Evolutionary conservation across 2,797 vertebrate genomes (phyloP).

Genomic region (Cynodonichthys magdalenae): DNA sequence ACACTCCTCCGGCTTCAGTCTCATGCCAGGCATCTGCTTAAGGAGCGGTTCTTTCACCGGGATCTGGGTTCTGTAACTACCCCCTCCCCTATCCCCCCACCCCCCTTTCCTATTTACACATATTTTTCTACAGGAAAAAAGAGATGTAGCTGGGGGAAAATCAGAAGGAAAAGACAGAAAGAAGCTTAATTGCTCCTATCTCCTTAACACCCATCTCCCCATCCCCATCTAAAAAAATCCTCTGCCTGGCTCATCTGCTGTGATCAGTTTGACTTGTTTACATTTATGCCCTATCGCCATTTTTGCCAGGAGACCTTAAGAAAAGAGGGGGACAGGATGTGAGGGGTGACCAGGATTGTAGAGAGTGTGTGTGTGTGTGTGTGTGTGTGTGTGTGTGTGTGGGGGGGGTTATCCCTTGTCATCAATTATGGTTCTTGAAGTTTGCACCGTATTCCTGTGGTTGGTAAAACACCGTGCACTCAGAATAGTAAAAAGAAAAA

Average conservation of each 20-base stretch:
- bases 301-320: constrained; percentile 50
- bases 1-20: constrained; percentile 67
- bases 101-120: background rate
- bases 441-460: constrained; percentile 40
- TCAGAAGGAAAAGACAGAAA: constrained; percentile 44
- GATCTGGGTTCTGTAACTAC: constrained; percentile 51
- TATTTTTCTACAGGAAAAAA: constrained; percentile 29
- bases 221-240: constrained; percentile 8
- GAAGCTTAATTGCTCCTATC: constrained; percentile 61
- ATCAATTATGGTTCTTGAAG: constrained; percentile 65
- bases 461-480: constrained; percentile 21
- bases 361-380: no score
- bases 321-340: constrained; percentile 10
- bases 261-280: constrained; percentile 76
- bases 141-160: constrained; percentile 30
- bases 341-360: no score
- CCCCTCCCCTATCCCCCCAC: background rate
- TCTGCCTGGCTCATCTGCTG: constrained; percentile 52
- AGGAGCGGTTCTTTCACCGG: constrained; percentile 67
- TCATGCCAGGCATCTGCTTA: constrained; percentile 75
- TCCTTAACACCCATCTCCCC: background rate
- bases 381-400: constrained; percentile 12
- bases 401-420: constrained; percentile 53
- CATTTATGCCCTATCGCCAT: constrained; percentile 65
- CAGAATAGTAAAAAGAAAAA: background rate